phyloP scores from a whole-genome alignment of 2,888 invertebrate species.

The Linnaemya vulpina region DNA sequence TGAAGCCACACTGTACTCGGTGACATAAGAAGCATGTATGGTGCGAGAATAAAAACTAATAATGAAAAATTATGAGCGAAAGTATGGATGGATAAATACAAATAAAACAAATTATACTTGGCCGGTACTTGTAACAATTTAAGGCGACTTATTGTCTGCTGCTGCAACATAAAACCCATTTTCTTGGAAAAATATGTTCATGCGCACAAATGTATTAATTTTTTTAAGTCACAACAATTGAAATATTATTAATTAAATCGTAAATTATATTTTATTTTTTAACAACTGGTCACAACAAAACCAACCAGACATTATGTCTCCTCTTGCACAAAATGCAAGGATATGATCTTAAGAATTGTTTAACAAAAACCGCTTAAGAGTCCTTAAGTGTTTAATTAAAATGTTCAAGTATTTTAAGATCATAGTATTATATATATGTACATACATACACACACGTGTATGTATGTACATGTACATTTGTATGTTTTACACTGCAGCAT shows the following conservation, averaged over 20 bases:
- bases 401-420: conserved; percentile 53
- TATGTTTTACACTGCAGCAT: conserved; percentile 22
- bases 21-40: conserved; percentile 30
- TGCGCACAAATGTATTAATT: conserved; percentile 38
- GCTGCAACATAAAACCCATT: conserved; percentile 61
- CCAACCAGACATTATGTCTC: conserved; percentile 62
- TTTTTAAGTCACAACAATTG: conserved; percentile 76
- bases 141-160: conserved; percentile 67
- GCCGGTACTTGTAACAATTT: conserved; percentile 38
- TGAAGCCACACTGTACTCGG: conserved; percentile 73
- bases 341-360: conserved; percentile 18
- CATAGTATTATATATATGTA: conserved; percentile 20
- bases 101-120: neutral
- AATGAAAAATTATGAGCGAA: neutral
- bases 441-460: too few relatives aligned
- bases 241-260: conserved; percentile 76
- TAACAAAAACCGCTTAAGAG: conserved; percentile 29
- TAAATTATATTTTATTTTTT: conserved; percentile 38
- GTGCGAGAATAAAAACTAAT: neutral
- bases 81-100: neutral
- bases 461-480: too few relatives aligned
- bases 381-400: conserved; percentile 51
- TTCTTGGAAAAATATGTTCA: conserved; percentile 76
- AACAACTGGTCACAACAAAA: conserved; percentile 16
- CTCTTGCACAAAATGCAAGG: conserved; percentile 14